phyloP scores from a whole-genome alignment of 2,888 invertebrate species.

The Ennomos quercinarius region DNA sequence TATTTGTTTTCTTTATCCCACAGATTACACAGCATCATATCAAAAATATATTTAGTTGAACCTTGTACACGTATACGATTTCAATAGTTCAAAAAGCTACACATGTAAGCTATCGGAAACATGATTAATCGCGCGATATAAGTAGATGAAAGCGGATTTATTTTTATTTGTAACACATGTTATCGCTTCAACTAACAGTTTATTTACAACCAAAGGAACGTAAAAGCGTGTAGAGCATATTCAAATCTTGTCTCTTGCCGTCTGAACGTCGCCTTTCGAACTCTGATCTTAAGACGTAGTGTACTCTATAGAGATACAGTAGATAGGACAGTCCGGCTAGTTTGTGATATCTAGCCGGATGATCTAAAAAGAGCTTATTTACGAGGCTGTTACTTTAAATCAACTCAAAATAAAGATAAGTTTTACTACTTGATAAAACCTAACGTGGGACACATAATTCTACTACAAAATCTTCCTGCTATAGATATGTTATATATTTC shows the following conservation, averaged over 20 bases:
- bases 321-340: background rate
- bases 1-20: conserved; percentile 11
- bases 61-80: background rate
- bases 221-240: conserved; percentile 43
- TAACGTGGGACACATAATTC: too few relatives aligned
- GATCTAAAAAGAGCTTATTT: too few relatives aligned
- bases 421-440: too few relatives aligned
- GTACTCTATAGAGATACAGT: background rate
- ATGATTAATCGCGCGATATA: conserved; percentile 38
- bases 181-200: conserved; percentile 47
- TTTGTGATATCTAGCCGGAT: background rate
- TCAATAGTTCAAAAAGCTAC: conserved; percentile 31
- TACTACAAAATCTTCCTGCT: too few relatives aligned
- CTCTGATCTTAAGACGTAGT: conserved; percentile 51
- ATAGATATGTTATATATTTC: too few relatives aligned
- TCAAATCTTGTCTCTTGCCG: conserved; percentile 41
- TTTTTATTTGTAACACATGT: conserved; percentile 45
- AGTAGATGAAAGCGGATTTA: conserved; percentile 42
- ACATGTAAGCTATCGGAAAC: conserved; percentile 39
- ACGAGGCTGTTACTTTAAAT: too few relatives aligned
- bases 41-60: background rate
- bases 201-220: conserved; percentile 40
- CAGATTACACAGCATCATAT: background rate
- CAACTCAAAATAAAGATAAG: too few relatives aligned
- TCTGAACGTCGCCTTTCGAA: conserved; percentile 38